Base-by-base conservation (phyloP, 2,113 vertebrate genomes). In the Speoplatyrhinus poulsoni region DNA sequence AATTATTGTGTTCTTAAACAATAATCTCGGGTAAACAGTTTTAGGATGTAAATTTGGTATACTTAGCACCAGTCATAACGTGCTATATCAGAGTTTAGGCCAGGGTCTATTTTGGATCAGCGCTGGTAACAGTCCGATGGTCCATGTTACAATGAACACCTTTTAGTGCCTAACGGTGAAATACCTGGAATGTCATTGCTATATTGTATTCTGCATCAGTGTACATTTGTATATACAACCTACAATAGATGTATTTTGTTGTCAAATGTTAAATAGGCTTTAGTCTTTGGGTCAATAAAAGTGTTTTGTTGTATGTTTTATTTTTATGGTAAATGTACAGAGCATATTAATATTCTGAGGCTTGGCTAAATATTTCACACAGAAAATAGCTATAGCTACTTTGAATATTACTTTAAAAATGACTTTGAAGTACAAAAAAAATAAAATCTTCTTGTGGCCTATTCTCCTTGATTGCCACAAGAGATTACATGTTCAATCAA, bases 91-190 rank as follows among this genome's bases (percentile, higher is more conserved):
- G 65, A 77, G 68, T 83, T 77, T 41, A 72, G 79, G 72, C 69
- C 77, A 68, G 80, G 82, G 74, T 87, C 78, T 72, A 60, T 70
- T 75, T 54, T 79, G 84, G 80, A 85, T 85, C 76, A 72, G 82
- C 72, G 33, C 33, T 57, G 69, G 82, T 55, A 62, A 60, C 64
- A 82, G 76, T 81, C 76, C 78, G 70, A 77, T 11, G 81, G 82
- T 85, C 82, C 81, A 79, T 82, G 81, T 85, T 81, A 82, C 82
- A 83, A 90, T 80, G 77, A 87, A 91, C 87, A 91, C 89, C 91
- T 90, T 87, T 86, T 88, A 92, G 92, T 92, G 92, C 92, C 91
- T 93, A 81, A 84, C 71, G 82, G 87, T 90, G 72, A 80, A 69
- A 76, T 77, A 78, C 89, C 91, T 91, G 88, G 87, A 92, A 91